phyloP scores from a whole-genome alignment of 2,888 invertebrate species.

The Rotaria sp. region DNA sequence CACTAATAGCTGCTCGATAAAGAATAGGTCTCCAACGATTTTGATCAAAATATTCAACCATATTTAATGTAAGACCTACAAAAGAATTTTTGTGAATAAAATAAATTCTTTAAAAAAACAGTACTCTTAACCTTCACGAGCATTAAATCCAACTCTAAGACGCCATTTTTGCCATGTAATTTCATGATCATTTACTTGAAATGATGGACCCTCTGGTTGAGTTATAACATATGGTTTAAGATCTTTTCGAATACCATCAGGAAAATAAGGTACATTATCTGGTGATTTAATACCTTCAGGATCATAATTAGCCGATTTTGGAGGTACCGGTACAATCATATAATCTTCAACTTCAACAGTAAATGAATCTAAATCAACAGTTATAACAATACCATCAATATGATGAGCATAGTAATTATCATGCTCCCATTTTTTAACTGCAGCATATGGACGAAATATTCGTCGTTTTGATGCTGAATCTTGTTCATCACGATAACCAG shows the following conservation, averaged over 20 bases:
- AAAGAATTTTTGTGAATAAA: neutral
- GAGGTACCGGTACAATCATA: neutral
- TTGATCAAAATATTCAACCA: conserved; percentile 21
- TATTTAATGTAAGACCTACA: neutral
- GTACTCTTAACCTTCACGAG: neutral
- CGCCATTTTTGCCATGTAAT: conserved; percentile 25
- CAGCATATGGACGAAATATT: neutral
- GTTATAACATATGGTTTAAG: neutral
- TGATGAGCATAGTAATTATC: conserved; percentile 16
- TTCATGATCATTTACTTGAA: neutral
- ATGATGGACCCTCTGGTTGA: neutral
- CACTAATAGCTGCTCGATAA: neutral
- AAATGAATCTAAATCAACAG: neutral
- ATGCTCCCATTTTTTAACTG: neutral
- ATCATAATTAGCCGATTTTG: neutral
- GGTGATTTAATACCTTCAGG: neutral
- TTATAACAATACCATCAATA: neutral
- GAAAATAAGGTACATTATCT: conserved; percentile 22
- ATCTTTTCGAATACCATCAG: neutral
- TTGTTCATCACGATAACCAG: neutral
- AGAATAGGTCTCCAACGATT: neutral
- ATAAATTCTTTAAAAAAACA: neutral
- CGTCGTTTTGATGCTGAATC: neutral
- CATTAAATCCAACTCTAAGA: neutral
- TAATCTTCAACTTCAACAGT: neutral